These are phyloP conservation scores for Probaryconus sp. DNA, from an alignment of 1,140 invertebrate genomes.

Conservation along the genomic window DNA sequence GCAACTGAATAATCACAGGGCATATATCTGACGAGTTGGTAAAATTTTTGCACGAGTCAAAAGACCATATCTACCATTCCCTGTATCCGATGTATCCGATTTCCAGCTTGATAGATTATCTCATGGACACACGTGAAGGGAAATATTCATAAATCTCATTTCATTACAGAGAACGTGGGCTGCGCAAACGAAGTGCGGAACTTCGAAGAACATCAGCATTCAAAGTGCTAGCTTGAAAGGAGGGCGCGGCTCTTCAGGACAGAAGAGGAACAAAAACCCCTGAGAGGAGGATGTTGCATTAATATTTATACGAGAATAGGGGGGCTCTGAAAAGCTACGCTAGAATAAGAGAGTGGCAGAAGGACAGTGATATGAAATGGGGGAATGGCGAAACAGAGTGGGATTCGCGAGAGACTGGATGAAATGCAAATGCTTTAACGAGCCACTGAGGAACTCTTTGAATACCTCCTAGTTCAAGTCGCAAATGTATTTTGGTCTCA, in stretches of 20 bases:
- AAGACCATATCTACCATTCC: conserved; percentile 25
- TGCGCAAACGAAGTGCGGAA: conserved; percentile 59
- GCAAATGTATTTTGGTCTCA: conserved; percentile 73
- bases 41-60: conserved; percentile 33
- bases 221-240: conserved; percentile 75
- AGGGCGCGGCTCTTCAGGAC: conserved; percentile 69
- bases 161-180: conserved; percentile 70
- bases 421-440: conserved; percentile 79
- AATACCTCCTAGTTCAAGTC: conserved; percentile 71
- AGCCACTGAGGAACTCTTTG: conserved; percentile 76
- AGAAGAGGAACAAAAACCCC: conserved; percentile 77
- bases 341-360: conserved; percentile 51
- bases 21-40: conserved; percentile 19
- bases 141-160: conserved; percentile 73
- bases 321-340: conserved; percentile 56
- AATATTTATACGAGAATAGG: conserved; percentile 78
- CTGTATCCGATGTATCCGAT: conserved; percentile 57
- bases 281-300: conserved; percentile 78
- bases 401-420: conserved; percentile 64
- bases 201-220: conserved; percentile 76
- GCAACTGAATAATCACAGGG: conserved; percentile 37
- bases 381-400: conserved; percentile 1
- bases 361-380: conserved; percentile 34
- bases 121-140: conserved; percentile 53
- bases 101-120: conserved; percentile 58